These are phyloP conservation scores for Trypoxylon attenuatum DNA, from an alignment of 2,888 invertebrate genomes.

Conservation along the genomic window DNA sequence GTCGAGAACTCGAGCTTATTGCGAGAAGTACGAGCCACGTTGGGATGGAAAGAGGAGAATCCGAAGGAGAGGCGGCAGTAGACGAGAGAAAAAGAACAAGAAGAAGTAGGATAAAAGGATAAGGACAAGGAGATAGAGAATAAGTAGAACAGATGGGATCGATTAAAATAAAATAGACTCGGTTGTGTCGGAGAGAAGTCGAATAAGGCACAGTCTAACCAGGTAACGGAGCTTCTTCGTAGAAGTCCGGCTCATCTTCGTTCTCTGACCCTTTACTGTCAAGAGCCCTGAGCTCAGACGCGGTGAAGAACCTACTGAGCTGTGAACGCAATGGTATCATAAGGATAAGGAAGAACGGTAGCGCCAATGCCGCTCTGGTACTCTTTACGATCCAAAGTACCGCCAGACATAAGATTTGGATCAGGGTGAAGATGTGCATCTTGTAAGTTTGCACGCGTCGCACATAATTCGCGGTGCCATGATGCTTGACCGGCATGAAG, in stretches of 20 bases:
- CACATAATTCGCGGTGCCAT: slow-evolving; percentile 92
- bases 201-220: slow-evolving; percentile 78
- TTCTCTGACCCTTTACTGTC: slow-evolving; percentile 86
- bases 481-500: slow-evolving; percentile 97
- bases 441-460: slow-evolving; percentile 91
- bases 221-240: slow-evolving; percentile 91
- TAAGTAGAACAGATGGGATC: neutral
- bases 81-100: neutral
- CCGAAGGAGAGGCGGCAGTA: neutral
- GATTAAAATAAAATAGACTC: no score
- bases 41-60: neutral
- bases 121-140: neutral
- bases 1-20: neutral
- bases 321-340: slow-evolving; percentile 91
- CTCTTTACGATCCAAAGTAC: slow-evolving; percentile 93
- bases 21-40: neutral
- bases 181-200: no score
- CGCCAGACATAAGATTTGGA: slow-evolving; percentile 87
- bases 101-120: neutral
- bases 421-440: slow-evolving; percentile 93
- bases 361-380: slow-evolving; percentile 89
- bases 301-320: slow-evolving; percentile 84
- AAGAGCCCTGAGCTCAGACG: slow-evolving; percentile 88
- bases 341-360: slow-evolving; percentile 94
- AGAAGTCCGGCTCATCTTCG: slow-evolving; percentile 95